Percentiles rank a stretch among this genome's conserved stretches.
Evolutionary conservation across 2,797 vertebrate species (phyloP).

Genomic region (Sebastolobus alascanus): DNA sequence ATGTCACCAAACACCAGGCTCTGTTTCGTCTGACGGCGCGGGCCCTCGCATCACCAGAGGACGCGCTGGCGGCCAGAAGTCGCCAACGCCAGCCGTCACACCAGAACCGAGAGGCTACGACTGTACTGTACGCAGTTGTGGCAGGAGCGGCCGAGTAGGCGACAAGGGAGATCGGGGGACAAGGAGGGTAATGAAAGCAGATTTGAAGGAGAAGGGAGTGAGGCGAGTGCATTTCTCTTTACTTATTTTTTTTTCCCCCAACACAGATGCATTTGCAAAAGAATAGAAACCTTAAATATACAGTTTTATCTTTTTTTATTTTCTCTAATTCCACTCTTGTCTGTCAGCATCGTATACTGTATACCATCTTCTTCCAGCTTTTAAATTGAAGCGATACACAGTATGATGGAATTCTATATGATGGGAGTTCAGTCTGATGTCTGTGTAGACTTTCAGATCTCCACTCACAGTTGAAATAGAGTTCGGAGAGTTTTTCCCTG

Average conservation of each 20-base stretch:
- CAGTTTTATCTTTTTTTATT: not conserved
- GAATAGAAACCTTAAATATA: not conserved
- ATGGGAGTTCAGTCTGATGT: not conserved
- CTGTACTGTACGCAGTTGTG: slow-evolving; percentile 49
- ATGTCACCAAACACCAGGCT: slow-evolving; percentile 82
- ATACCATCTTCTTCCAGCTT: not conserved
- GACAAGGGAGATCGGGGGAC: slow-evolving; percentile 60
- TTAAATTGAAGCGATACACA: not conserved
- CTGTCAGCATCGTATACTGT: not conserved
- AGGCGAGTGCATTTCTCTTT: slow-evolving; percentile 21
- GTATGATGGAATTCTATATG: slow-evolving; percentile 5
- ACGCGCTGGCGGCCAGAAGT: slow-evolving; percentile 60
- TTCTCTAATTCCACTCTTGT: not conserved
- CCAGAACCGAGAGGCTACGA: slow-evolving; percentile 47
- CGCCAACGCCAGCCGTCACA: slow-evolving; percentile 63
- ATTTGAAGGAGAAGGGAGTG: slow-evolving; percentile 42
- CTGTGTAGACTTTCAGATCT: slow-evolving; percentile 14
- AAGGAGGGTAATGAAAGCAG: slow-evolving; percentile 65
- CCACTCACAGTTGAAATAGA: slow-evolving; percentile 9
- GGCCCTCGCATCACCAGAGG: slow-evolving; percentile 59
- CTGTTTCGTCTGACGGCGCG: slow-evolving; percentile 58
- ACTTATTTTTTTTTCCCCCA: not conserved
- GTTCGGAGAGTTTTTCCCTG: not conserved
- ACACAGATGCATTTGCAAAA: not conserved
- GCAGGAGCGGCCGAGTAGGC: slow-evolving; percentile 58